A percentile compares a stretch with the other conserved stretches of the same genome.
These are phyloP conservation scores for Folsomia manolachei DNA, from an alignment of 2,888 invertebrate genomes.

Conservation along the genomic window DNA sequence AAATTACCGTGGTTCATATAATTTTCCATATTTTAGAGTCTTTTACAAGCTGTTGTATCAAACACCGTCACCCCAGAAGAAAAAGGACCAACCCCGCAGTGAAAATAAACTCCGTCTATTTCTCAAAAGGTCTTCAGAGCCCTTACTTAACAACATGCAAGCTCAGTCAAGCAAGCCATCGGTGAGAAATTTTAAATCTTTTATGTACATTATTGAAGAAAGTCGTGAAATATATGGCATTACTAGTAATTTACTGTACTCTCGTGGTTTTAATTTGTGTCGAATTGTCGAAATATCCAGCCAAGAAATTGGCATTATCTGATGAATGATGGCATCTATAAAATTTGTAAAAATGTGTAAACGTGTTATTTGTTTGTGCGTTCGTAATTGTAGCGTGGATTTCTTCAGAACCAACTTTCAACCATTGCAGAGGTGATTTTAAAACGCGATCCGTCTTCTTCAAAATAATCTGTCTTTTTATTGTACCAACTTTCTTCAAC, in stretches of 20 bases:
- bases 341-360: too few species aligned
- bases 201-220: too few species aligned
- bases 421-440: slow-evolving; percentile 50
- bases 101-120: slow-evolving; percentile 85
- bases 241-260: too few species aligned
- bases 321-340: too few species aligned
- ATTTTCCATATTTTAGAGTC: too few species aligned
- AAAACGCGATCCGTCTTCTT: slow-evolving; percentile 22
- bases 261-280: too few species aligned
- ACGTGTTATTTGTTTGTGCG: too few species aligned
- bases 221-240: too few species aligned
- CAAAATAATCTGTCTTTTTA: slow-evolving; percentile 17
- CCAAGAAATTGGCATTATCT: too few species aligned
- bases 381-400: slow-evolving; percentile 46
- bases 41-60: slow-evolving; percentile 83
- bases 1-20: too few species aligned
- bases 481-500: not conserved
- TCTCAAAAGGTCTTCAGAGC: slow-evolving; percentile 85
- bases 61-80: slow-evolving; percentile 82
- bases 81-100: slow-evolving; percentile 78
- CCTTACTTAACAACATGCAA: slow-evolving; percentile 80
- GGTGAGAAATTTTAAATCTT: too few species aligned
- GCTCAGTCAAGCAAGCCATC: slow-evolving; percentile 64
- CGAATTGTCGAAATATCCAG: too few species aligned
- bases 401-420: slow-evolving; percentile 50